Percentiles rank a stretch among this genome's conserved stretches.
phyloP scores from a whole-genome alignment of 2,888 invertebrate genomes.

The Polyommatus icarus region DNA sequence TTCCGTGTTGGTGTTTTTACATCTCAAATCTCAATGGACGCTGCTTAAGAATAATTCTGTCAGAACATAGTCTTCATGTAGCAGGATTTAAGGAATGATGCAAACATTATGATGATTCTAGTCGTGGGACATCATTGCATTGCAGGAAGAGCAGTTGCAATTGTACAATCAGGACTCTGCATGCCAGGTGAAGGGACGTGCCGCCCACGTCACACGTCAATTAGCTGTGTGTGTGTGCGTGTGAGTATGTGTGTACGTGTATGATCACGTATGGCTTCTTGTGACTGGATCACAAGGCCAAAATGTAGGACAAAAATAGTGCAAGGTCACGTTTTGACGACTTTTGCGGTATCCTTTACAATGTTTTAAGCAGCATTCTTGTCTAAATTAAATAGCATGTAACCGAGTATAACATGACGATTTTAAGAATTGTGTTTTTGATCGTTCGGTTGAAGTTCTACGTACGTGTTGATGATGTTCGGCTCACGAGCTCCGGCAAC shows the following conservation, averaged over 20 bases:
- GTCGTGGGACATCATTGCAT: background rate
- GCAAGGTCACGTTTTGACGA: slow-evolving; percentile 12
- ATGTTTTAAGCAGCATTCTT: background rate
- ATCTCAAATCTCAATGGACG: background rate
- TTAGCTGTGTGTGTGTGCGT: background rate
- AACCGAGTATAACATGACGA: too few relatives aligned
- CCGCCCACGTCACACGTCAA: slow-evolving; percentile 36
- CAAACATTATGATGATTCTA: background rate
- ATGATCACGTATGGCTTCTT: slow-evolving; percentile 7
- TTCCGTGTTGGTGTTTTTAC: too few relatives aligned
- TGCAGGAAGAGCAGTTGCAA: slow-evolving; percentile 50
- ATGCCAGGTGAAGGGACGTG: slow-evolving; percentile 46
- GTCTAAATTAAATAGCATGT: background rate
- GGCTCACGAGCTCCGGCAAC: background rate
- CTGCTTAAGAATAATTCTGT: background rate
- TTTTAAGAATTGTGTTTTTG: too few relatives aligned
- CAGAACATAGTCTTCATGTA: background rate
- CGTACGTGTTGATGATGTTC: background rate
- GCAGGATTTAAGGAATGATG: background rate
- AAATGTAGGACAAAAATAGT: slow-evolving; percentile 16
- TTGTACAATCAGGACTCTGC: slow-evolving; percentile 49
- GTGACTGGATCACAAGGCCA: slow-evolving; percentile 21
- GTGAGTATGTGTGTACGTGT: background rate
- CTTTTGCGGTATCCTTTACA: slow-evolving; percentile 5
- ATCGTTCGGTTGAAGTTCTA: background rate